Conservation (phyloP, 2,888 invertebrate species). For the Agriopis leucophaearia region DNA sequence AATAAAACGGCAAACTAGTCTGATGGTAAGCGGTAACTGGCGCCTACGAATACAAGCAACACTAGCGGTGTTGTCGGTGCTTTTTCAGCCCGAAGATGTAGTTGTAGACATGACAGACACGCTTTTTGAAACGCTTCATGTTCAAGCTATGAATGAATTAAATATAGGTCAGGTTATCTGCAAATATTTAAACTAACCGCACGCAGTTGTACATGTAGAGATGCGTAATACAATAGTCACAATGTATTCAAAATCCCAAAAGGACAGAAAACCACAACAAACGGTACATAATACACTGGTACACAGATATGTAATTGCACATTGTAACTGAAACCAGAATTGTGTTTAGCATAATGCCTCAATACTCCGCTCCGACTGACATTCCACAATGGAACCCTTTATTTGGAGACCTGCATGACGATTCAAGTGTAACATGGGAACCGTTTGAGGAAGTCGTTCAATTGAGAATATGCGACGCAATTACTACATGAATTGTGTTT, state of each 20-base stretch:
- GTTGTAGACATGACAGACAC: too few species aligned
- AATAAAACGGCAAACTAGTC: too few species aligned
- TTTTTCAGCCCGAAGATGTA: too few species aligned
- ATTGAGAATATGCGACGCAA: background rate
- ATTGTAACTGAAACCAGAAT: slow-evolving; percentile 36
- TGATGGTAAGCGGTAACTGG: too few species aligned
- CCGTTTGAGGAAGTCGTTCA: slow-evolving; percentile 30
- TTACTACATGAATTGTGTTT: background rate
- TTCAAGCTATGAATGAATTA: too few species aligned
- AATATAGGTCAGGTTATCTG: background rate
- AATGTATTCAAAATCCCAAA: slow-evolving; percentile 18
- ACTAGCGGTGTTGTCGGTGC: too few species aligned
- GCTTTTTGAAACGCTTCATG: too few species aligned
- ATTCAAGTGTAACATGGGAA: slow-evolving; percentile 53
- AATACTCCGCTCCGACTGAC: slow-evolving; percentile 56
- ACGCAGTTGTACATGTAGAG: background rate
- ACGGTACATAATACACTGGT: slow-evolving; percentile 20
- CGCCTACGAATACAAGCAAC: too few species aligned
- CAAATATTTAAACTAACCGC: background rate
- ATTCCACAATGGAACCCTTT: slow-evolving; percentile 58
- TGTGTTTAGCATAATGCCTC: slow-evolving; percentile 40
- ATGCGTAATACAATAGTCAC: slow-evolving; percentile 7
- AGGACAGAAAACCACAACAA: slow-evolving; percentile 20
- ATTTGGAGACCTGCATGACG: slow-evolving; percentile 54
- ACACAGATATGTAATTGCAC: slow-evolving; percentile 27